These are phyloP conservation scores for Cynoglossus semilaevis DNA, from an alignment of 2,113 vertebrate genomes.

Conservation along the genomic window DNA sequence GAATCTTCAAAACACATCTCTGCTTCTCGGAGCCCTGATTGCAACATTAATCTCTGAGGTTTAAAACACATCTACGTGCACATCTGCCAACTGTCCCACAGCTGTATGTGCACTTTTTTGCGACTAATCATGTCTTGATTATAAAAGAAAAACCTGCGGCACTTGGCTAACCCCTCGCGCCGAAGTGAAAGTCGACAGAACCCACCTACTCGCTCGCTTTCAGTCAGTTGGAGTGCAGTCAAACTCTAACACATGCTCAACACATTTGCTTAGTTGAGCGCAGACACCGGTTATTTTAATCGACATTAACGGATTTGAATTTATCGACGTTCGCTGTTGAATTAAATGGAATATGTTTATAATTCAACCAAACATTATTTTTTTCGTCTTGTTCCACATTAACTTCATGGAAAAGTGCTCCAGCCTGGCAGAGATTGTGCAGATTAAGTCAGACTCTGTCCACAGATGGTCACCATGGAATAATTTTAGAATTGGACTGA, in stretches of 20 bases:
- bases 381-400: neutral
- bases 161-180: constrained; percentile 1
- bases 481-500: constrained; percentile 2
- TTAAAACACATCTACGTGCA: constrained; percentile 1
- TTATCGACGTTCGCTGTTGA: neutral
- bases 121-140: neutral
- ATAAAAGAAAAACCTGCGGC: neutral
- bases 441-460: neutral
- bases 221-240: neutral
- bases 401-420: neutral
- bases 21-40: neutral
- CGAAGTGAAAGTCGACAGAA: neutral
- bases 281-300: neutral
- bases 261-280: neutral
- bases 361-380: neutral
- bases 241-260: constrained; percentile 3
- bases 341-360: neutral
- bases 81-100: constrained; percentile 1
- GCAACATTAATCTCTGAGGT: neutral
- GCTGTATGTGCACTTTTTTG: neutral
- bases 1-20: neutral
- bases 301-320: neutral
- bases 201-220: constrained; percentile 23
- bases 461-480: neutral
- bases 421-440: neutral